Percentiles rank a stretch among this genome's conserved stretches.
Evolutionary conservation across 2,888 invertebrate genomes (phyloP).

Genomic region (Euplexia lucipara): DNA sequence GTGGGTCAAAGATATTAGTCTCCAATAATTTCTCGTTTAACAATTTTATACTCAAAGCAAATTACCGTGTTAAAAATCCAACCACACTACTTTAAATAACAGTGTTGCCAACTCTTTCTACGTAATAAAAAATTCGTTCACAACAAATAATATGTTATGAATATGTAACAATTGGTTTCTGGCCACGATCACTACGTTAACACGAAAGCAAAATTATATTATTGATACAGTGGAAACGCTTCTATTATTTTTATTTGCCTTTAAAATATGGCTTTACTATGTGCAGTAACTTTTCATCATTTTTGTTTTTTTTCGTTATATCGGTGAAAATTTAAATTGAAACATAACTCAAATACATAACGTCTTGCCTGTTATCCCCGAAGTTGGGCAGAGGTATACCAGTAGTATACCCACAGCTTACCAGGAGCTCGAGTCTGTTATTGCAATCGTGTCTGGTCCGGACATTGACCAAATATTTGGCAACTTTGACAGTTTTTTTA

Average conservation of each 20-base stretch:
- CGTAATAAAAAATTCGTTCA: slow-evolving; percentile 22
- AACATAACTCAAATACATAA: no score
- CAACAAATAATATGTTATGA: slow-evolving; percentile 31
- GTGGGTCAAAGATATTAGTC: no score
- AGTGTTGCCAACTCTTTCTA: slow-evolving; percentile 1
- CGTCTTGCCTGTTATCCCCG: no score
- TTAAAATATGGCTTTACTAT: background rate
- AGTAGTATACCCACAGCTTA: no score
- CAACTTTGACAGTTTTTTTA: no score
- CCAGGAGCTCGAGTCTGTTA: no score
- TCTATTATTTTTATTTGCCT: slow-evolving; percentile 10
- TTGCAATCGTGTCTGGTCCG: no score
- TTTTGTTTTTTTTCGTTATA: no score
- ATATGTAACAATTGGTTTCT: slow-evolving; percentile 38
- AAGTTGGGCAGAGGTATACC: no score
- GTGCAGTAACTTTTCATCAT: background rate
- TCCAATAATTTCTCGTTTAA: no score
- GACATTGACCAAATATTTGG: no score
- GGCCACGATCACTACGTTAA: background rate
- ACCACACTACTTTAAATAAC: background rate
- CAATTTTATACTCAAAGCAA: background rate
- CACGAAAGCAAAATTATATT: slow-evolving; percentile 20
- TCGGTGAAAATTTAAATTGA: no score
- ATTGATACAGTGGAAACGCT: slow-evolving; percentile 10
- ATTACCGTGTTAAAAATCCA: background rate